phyloP scores from a whole-genome alignment of 1,140 invertebrate genomes.

The Drosophila nebulosa region DNA sequence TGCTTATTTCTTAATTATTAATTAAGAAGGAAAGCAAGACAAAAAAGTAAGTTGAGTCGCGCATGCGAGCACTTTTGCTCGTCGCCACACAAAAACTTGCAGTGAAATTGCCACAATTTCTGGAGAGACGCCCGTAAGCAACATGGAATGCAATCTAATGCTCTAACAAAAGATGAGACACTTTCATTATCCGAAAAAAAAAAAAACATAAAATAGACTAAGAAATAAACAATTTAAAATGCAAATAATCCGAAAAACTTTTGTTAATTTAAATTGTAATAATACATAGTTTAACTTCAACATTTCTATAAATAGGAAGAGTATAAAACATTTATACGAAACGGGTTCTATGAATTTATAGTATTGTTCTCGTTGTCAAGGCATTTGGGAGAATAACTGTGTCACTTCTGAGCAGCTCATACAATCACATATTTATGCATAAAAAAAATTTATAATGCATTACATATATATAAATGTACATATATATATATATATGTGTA shows the following conservation, averaged over 20 bases:
- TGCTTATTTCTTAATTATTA: slow-evolving; percentile 76
- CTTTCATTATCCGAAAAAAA: background rate
- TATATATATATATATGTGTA: background rate
- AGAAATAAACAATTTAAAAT: no score
- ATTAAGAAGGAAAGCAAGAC: slow-evolving; percentile 76
- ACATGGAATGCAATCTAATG: slow-evolving; percentile 31
- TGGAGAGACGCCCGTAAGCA: slow-evolving; percentile 49
- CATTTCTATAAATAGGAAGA: background rate
- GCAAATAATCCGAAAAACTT: no score
- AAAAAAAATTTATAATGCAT: background rate
- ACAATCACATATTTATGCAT: background rate
- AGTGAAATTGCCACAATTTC: slow-evolving; percentile 70
- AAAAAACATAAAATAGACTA: background rate
- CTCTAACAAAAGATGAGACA: background rate
- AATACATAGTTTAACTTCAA: no score
- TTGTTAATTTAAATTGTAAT: no score
- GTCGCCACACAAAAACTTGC: slow-evolving; percentile 27
- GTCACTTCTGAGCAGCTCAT: slow-evolving; percentile 28
- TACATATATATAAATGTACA: background rate
- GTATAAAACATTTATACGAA: background rate
- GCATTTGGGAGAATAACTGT: slow-evolving; percentile 65
- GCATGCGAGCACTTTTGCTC: slow-evolving; percentile 58
- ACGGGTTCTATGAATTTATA: slow-evolving; percentile 9
- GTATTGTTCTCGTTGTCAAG: slow-evolving; percentile 47
- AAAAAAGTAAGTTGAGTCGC: slow-evolving; percentile 58